Percentiles rank a stretch among this genome's conserved stretches.
phyloP scores from a whole-genome alignment of 2,113 vertebrate genomes.

The Marmota monax region DNA sequence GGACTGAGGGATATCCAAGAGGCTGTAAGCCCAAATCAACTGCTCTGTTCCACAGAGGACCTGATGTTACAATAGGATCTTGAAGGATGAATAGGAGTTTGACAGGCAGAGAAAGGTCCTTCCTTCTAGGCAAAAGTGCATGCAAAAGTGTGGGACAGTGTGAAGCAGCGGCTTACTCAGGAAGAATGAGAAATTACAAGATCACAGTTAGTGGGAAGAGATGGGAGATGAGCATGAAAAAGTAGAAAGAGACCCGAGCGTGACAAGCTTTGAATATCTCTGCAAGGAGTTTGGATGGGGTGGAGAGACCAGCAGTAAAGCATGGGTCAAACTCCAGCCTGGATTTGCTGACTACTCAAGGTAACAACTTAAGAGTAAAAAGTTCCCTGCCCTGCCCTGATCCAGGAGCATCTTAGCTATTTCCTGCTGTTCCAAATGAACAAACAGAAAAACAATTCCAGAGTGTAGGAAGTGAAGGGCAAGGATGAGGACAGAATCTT shows the following conservation, averaged over 20 bases:
- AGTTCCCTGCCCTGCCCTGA: neutral
- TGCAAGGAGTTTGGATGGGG: neutral
- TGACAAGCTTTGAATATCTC: neutral
- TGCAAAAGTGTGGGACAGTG: neutral
- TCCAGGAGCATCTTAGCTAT: too few species aligned
- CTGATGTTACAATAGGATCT: neutral
- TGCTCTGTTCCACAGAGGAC: neutral
- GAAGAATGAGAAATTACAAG: neutral
- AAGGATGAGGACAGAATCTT: neutral
- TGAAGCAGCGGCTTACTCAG: neutral
- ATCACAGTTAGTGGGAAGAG: neutral
- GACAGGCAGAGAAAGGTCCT: neutral
- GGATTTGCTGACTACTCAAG: neutral
- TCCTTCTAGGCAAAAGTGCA: neutral
- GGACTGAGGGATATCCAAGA: neutral
- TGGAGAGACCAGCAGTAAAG: neutral
- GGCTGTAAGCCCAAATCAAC: neutral
- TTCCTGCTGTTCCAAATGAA: neutral
- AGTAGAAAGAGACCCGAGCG: neutral
- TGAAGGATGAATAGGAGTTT: conserved; percentile 32
- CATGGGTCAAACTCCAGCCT: neutral
- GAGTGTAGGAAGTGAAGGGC: neutral
- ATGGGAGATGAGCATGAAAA: neutral
- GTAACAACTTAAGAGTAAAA: neutral
- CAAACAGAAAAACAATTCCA: neutral